phyloP scores from a whole-genome alignment of 2,797 vertebrate genomes.

The Varecia variegata region DNA sequence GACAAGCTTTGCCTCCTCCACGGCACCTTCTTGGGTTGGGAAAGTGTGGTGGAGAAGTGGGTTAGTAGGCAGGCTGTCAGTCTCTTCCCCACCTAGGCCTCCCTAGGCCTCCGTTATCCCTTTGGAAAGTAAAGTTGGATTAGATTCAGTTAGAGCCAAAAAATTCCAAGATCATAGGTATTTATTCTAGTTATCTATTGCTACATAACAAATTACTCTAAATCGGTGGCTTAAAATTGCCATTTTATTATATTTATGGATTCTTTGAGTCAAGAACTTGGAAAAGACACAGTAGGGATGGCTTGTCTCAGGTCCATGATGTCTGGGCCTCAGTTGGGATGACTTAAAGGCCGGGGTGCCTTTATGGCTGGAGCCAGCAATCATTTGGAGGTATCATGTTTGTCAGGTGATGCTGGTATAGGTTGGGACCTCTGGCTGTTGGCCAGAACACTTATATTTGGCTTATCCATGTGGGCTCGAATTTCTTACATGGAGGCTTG shows the following conservation, averaged over 20 bases:
- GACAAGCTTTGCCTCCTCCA: neutral
- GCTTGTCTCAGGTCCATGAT: neutral
- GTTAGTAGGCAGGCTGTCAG: neutral
- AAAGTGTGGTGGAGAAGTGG: neutral
- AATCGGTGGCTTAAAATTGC: neutral
- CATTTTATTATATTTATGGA: neutral
- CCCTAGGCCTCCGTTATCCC: neutral
- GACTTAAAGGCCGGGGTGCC: neutral
- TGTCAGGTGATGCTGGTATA: neutral
- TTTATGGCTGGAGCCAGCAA: neutral
- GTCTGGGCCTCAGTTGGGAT: neutral
- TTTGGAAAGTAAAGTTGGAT: neutral
- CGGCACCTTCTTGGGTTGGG: neutral
- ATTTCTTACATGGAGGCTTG: neutral
- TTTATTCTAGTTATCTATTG: neutral
- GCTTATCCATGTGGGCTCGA: neutral
- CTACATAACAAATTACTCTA: neutral
- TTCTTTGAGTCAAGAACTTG: neutral
- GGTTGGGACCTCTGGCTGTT: neutral
- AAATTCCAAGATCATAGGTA: neutral
- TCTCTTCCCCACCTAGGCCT: neutral
- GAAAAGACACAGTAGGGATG: neutral
- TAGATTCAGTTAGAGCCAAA: neutral
- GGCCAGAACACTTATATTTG: neutral
- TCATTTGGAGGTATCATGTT: neutral